Evolutionary conservation across 2,113 vertebrate species (phyloP), one percentile per base, ranked within the genome.

Genomic region (Pagrus major): DNA sequence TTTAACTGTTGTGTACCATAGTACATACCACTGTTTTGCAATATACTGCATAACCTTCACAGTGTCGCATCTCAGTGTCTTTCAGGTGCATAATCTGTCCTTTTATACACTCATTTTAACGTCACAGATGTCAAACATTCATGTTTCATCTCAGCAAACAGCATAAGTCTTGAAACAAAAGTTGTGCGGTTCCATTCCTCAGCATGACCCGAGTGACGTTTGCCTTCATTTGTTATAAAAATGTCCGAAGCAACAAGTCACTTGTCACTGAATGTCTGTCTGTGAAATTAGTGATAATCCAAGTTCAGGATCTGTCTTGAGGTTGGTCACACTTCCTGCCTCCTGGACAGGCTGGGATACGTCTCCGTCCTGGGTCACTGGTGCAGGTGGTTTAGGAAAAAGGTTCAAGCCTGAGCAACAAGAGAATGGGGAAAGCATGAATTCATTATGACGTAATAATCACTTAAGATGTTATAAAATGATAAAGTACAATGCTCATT

Each of bases 301-400:
- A 47, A 23, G 16, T 77, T 67, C 25, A 60, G 70, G 56, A 5
- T 82, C 49, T 52, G 46, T 16, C 69, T n/a, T 49, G 58, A 49
- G 31, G 55, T 37, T 83, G 83, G 4, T 91, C 84, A 23, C 78
- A 88, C 82, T 93, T 90, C 33, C 85, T 54, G 88, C 72, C 70
- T 95, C 94, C 86, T 95, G 94, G 46, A 95, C 51, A 0, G 94
- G 94, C 47, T 87, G 90, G 12, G 90, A 82, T n/a, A 88, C 88
- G 0, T 80, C 77, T 2, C 91, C 88, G 0, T 88, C 89, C 20
- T 86, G 78, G 7, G 61, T 2, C 55, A 27, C 59, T 35, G 21
- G 27, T 14, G 9, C 20, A 15, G 18, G 2, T 59, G 89, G 81
- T 69, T 76, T 7, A 49, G 18, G 0, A 1, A 58, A 23, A 52